Conservation (phyloP, 2,888 invertebrate species). For the Trypoxylon attenuatum region DNA sequence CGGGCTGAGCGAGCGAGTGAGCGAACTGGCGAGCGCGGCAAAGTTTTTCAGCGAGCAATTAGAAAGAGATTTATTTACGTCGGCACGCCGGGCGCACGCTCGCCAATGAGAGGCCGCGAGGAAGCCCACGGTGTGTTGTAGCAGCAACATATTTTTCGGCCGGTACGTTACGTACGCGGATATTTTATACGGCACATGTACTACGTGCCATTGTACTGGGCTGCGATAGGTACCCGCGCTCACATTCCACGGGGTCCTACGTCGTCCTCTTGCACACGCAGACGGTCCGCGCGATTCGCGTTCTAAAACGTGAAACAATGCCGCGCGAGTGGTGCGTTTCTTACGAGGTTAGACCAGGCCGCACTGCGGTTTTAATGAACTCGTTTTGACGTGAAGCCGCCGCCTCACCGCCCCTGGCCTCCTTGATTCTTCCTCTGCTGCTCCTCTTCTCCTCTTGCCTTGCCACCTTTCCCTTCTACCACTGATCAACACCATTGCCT, state of each 20-base stretch:
- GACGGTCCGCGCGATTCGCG: constrained; percentile 20
- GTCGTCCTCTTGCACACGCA: neutral
- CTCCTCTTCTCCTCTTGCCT: neutral
- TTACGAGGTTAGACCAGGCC: constrained; percentile 42
- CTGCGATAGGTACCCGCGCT: neutral
- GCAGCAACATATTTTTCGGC: constrained; percentile 45
- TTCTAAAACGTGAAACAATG: constrained; percentile 56
- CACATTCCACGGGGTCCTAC: neutral
- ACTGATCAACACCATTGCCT: neutral
- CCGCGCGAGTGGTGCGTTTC: constrained; percentile 38
- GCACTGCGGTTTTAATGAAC: constrained; percentile 67
- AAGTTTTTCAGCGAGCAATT: constrained; percentile 69
- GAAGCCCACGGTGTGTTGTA: constrained; percentile 22
- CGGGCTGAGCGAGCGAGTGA: constrained; percentile 61
- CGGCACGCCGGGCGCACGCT: constrained; percentile 57
- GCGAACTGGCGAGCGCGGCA: constrained; percentile 55
- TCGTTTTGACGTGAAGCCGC: constrained; percentile 66
- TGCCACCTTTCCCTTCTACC: neutral
- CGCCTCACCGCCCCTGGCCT: neutral
- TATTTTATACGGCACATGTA: constrained; percentile 12
- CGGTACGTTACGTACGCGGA: constrained; percentile 22
- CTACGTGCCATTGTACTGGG: neutral
- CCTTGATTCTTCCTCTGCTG: neutral
- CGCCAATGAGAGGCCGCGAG: constrained; percentile 24
- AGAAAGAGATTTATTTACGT: constrained; percentile 71